A percentile compares a stretch with the other conserved stretches of the same genome.
phyloP scores from a whole-genome alignment of 2,113 vertebrate species.

The Tychaedon coryphoeus region DNA sequence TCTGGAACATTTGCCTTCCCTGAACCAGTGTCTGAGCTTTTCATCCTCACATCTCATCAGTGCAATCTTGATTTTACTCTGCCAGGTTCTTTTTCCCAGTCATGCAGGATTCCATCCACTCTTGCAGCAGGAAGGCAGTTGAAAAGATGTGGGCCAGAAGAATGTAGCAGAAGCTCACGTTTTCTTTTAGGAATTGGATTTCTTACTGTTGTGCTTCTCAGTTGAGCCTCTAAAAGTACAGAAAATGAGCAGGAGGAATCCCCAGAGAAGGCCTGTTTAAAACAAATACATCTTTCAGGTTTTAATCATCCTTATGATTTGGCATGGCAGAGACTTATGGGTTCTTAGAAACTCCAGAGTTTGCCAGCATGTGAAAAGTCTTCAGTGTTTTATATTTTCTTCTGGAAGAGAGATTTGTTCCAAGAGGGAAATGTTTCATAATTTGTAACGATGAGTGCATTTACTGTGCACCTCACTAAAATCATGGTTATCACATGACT shows the following conservation, averaged over 20 bases:
- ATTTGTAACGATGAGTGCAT: not conserved
- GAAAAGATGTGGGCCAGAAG: not conserved
- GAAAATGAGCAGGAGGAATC: not conserved
- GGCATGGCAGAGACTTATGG: not conserved
- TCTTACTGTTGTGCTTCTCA: not conserved
- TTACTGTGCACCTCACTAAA: not conserved
- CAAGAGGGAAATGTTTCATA: not conserved
- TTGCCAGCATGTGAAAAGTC: not conserved
- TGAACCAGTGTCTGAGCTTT: not conserved
- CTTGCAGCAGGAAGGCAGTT: not conserved
- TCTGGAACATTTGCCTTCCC: not conserved
- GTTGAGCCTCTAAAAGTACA: not conserved
- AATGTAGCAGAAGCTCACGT: not conserved
- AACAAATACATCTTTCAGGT: not conserved
- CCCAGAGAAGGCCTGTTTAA: not conserved
- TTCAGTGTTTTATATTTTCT: not conserved
- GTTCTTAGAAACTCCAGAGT: not conserved
- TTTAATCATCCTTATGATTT: not conserved
- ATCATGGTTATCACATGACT: not conserved
- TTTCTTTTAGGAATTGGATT: not conserved
- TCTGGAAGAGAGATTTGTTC: not conserved
- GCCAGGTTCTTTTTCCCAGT: not conserved
- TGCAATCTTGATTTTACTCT: not conserved
- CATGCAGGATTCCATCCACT: not conserved
- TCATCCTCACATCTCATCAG: not conserved